Evolutionary conservation across 2,888 invertebrate genomes (phyloP), one percentile per base, ranked within the genome.

Genomic region (Stegophylla sp.): DNA sequence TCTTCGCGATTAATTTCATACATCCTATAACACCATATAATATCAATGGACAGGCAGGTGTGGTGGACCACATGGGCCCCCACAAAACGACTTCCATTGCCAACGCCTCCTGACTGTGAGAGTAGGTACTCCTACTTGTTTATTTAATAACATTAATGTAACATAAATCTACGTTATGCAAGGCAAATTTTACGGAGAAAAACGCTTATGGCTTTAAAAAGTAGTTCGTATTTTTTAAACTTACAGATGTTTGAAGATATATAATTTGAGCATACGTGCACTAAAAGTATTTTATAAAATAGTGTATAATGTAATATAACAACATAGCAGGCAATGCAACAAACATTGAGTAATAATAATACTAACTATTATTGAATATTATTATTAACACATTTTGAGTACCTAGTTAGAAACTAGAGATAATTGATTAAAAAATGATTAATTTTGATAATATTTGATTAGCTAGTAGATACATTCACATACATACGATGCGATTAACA

Each of bases 11-110:
- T 59, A 73, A 59, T 73, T 75, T 64, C 34, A 51, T 75, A 74
- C 34, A 34, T 51, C 48, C 59, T 41, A 34, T 34, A 64, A 63
- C 63, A 75, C 51, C 63, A 63, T 63, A 74, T 51, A 64, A 63
- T 75, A 64, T 34, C 34, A 34, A 34, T 41, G 34, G 74, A 23
- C 63, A 51, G 20, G 34, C 61, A 63, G 79, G 79, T 63, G 79
- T 79, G 79, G 79, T 71, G 48, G 41, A 45, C 45, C 34, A 17
- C 28, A 28, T 34, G 61, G 13, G 69, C 79, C 61, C 71, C 79
- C 79, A 79, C 79, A 79, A 71, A 79, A 79, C 71, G 9, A 79
- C 48, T 79, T 79, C 61, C 71, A 77, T 61, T 63, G 71, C 79
- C 61, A 79, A 79, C 79, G 79, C 79, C 79, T 79, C 63, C 79